These are phyloP conservation scores for Phrynocephalus guinanensis DNA, from an alignment of 2,797 vertebrate species.

Conservation along the genomic window DNA sequence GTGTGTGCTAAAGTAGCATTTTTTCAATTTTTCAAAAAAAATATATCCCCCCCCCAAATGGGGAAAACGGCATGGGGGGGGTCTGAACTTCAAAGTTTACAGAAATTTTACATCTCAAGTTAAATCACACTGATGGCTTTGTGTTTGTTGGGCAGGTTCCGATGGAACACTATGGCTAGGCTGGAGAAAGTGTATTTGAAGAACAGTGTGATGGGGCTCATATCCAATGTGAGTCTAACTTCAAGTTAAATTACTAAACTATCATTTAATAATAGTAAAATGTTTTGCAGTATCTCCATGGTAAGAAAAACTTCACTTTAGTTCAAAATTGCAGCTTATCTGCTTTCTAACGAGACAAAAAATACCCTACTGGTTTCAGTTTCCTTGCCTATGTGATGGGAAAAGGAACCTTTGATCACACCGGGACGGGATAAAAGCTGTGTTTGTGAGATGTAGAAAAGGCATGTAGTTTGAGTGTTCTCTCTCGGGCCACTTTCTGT, in stretches of 20 bases:
- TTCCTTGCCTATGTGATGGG: background rate
- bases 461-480: background rate
- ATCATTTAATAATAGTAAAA: background rate
- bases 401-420: background rate
- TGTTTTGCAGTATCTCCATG: accelerated
- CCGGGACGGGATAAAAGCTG: background rate
- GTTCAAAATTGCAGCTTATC: background rate
- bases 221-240: constrained; percentile 84
- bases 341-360: background rate
- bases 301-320: background rate
- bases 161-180: constrained; percentile 94
- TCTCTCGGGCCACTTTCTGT: too few species aligned
- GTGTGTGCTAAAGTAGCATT: too few species aligned
- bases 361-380: constrained; percentile 12
- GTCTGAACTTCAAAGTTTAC: too few species aligned
- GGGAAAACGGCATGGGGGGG: too few species aligned
- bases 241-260: background rate
- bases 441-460: background rate
- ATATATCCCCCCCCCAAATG: too few species aligned
- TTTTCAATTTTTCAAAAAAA: too few species aligned
- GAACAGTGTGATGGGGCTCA: constrained; percentile 92
- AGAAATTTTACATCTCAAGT: too few species aligned
- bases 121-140: background rate
- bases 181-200: constrained; percentile 93
- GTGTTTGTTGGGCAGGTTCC: constrained; percentile 81